Evolutionary conservation across 2,797 vertebrate genomes (phyloP), one percentile per base, ranked within the genome.

Genomic region (Karalla daura): DNA sequence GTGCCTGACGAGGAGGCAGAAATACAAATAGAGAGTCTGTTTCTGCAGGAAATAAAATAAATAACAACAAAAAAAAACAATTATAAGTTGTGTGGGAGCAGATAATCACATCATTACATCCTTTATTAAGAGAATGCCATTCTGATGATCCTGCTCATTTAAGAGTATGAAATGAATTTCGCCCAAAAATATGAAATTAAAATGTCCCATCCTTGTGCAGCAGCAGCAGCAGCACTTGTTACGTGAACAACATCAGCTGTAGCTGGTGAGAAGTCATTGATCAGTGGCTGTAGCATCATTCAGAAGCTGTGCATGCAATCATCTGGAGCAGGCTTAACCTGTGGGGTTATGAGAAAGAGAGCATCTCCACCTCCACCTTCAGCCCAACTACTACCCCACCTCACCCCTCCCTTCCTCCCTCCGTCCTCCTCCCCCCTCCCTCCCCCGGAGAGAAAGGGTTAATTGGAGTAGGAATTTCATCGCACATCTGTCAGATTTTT

Each of bases 401-500:
- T 8, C 30, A 35, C 33, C 37, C 41, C 73, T 76, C 37, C 5
- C 35, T 15, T 17, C 8, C 30, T 61, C 76, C 39, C 14, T 72
- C 58, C 35, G 60, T 1, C 61, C 39, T 17, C 53, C 24, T 6
- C 43, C 54, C 18, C 30, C 53, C 36, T 45, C 47, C 74, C 41
- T 41, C 70, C 81, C 73, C 88, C 76, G 89, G 86, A 92, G 88
- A 86, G 93, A 95, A 93, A 91, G 95, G 92, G 94, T 95, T 95
- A 95, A 94, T 90, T 89, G 90, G 91, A 94, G 93, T 92, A 93
- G 92, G 93, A 93, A 93, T 93, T 94, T 94, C 94, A 94, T 93
- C 93, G 94, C 94, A 94, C 95, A 95, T 94, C 94, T 95, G 94
- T 95, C 94, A 95, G 94, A 94, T 95, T 95, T 94, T 94, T 93